Evolutionary conservation across 2,113 vertebrate genomes (phyloP).

Genomic region (Hippopotamus amphibius): DNA sequence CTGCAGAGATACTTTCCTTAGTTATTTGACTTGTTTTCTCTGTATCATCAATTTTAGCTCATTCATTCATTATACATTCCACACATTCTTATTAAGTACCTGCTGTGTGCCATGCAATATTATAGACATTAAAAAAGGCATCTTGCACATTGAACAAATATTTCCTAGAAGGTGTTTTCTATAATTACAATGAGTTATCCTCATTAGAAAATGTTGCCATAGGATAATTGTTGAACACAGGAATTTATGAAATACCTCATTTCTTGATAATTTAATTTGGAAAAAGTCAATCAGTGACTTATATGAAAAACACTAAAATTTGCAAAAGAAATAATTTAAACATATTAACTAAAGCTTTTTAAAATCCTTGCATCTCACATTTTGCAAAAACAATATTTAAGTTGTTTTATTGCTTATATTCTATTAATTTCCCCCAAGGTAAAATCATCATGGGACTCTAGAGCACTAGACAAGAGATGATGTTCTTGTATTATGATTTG

Average conservation of each 20-base stretch:
- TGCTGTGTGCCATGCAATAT: background rate
- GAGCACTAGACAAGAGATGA: background rate
- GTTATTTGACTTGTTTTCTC: background rate
- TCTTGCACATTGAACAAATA: background rate
- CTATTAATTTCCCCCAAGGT: background rate
- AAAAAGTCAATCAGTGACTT: background rate
- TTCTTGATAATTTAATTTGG: background rate
- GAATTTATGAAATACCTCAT: background rate
- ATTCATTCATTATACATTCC: background rate
- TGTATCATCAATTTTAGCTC: background rate
- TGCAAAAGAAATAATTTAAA: background rate
- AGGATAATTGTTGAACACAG: background rate
- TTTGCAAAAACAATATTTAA: constrained; percentile 4
- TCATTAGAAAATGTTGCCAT: background rate
- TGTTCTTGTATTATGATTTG: constrained; percentile 8
- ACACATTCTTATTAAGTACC: background rate
- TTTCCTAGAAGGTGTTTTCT: background rate
- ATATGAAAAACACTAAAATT: background rate
- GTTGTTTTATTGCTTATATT: background rate
- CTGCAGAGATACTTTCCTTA: background rate
- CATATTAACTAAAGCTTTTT: background rate
- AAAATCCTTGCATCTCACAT: background rate
- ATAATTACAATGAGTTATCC: background rate
- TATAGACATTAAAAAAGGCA: background rate
- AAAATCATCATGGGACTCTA: background rate